Conservation (phyloP, 23 tunicate species). For the Pegea sp. region DNA sequence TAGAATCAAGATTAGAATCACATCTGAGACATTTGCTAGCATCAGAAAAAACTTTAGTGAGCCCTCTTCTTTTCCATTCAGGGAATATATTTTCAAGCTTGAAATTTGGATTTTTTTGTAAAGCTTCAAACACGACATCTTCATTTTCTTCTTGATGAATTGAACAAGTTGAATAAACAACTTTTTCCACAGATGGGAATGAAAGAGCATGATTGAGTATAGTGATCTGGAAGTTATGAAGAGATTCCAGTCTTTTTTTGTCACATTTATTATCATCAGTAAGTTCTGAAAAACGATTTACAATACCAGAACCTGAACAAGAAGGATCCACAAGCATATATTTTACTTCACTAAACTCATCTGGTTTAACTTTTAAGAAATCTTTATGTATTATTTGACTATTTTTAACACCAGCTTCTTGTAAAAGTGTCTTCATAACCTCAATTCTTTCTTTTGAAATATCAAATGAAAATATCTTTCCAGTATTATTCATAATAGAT, state of each 20-base stretch:
- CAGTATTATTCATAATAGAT: conserved; percentile 61
- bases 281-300: conserved; percentile 21
- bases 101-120: conserved; percentile 30
- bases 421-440: conserved; percentile 30
- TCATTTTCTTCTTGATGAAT: conserved; percentile 68
- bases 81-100: conserved; percentile 15
- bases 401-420: conserved; percentile 62
- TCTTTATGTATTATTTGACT: conserved; percentile 20
- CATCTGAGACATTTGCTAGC: conserved; percentile 44
- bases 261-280: conserved; percentile 24
- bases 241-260: conserved; percentile 25
- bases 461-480: conserved; percentile 73
- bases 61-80: conserved; percentile 39
- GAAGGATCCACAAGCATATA: conserved; percentile 76
- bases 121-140: conserved; percentile 33
- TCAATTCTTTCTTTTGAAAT: conserved; percentile 15
- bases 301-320: conserved; percentile 86
- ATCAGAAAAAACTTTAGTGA: conserved; percentile 3
- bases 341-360: conserved; percentile 26
- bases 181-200: conserved; percentile 49
- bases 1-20: conserved; percentile 12
- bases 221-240: conserved; percentile 30
- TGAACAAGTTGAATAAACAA: conserved; percentile 82
- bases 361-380: conserved; percentile 26
- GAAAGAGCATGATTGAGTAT: conserved; percentile 42